phyloP scores from a whole-genome alignment of 2,888 invertebrate genomes.

The Sesamia inferens region DNA sequence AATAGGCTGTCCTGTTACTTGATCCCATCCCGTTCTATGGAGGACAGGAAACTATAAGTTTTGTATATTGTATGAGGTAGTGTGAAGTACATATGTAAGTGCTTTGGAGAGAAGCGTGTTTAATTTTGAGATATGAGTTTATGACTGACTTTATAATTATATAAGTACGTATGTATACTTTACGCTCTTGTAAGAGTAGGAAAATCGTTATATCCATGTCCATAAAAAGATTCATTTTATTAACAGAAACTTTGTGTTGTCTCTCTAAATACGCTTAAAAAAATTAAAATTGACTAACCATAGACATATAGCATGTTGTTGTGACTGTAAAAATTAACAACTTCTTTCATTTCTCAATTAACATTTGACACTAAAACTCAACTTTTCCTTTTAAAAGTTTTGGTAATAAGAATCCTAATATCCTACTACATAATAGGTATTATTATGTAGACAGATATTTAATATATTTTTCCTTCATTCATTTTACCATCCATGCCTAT shows the following conservation, averaged over 20 bases:
- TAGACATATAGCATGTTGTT: background rate
- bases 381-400: conserved; percentile 13
- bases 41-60: conserved; percentile 25
- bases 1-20: conserved; percentile 21
- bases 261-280: background rate
- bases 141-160: background rate
- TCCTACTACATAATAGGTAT: too few species aligned
- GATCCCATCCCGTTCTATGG: conserved; percentile 9
- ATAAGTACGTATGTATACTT: too few species aligned
- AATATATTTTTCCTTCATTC: background rate
- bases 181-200: background rate
- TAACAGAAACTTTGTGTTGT: background rate
- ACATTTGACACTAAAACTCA: background rate
- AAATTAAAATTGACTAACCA: background rate
- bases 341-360: background rate
- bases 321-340: background rate
- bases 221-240: too few species aligned
- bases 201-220: background rate
- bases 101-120: conserved; percentile 6
- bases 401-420: too few species aligned
- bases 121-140: conserved; percentile 2
- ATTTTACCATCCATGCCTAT: too few species aligned
- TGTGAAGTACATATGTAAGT: conserved; percentile 1
- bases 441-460: too few species aligned
- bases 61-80: conserved; percentile 14